These are phyloP conservation scores for Dermochelys coriacea DNA, from an alignment of 2,797 vertebrate species.

Conservation along the genomic window DNA sequence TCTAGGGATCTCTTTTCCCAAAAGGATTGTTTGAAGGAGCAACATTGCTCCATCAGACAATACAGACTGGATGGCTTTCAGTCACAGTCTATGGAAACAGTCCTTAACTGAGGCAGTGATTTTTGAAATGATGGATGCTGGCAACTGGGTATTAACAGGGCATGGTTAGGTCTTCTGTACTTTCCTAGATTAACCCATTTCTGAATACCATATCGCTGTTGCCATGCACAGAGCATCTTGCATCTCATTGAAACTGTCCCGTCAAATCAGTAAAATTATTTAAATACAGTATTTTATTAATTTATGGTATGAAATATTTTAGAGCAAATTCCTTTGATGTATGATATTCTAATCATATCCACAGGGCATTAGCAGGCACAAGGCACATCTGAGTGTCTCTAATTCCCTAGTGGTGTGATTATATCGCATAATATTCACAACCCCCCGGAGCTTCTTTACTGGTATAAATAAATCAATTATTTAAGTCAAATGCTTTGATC, in stretches of 20 bases:
- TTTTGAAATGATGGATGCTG: conserved; percentile 23
- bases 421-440: conserved; percentile 69
- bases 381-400: conserved; percentile 69
- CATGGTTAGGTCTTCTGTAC: conserved; percentile 3
- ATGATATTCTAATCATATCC: conserved; percentile 73
- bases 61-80: conserved; percentile 1
- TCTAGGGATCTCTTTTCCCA: not conserved
- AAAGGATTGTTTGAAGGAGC: conserved; percentile 26
- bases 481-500: conserved; percentile 79
- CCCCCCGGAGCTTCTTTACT: conserved; percentile 68
- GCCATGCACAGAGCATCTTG: conserved; percentile 30
- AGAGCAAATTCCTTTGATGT: conserved; percentile 75
- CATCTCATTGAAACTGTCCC: conserved; percentile 33
- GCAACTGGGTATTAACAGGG: not conserved
- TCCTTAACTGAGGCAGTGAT: not conserved
- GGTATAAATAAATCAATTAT: conserved; percentile 81
- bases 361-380: conserved; percentile 57
- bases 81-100: not conserved
- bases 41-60: not conserved
- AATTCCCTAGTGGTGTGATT: conserved; percentile 69
- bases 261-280: conserved; percentile 59
- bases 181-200: conserved; percentile 38
- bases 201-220: conserved; percentile 11
- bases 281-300: conserved; percentile 72
- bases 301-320: conserved; percentile 70